These are phyloP conservation scores for Scalopus aquaticus DNA, from an alignment of 2,113 vertebrate species.

Conservation along the genomic window DNA sequence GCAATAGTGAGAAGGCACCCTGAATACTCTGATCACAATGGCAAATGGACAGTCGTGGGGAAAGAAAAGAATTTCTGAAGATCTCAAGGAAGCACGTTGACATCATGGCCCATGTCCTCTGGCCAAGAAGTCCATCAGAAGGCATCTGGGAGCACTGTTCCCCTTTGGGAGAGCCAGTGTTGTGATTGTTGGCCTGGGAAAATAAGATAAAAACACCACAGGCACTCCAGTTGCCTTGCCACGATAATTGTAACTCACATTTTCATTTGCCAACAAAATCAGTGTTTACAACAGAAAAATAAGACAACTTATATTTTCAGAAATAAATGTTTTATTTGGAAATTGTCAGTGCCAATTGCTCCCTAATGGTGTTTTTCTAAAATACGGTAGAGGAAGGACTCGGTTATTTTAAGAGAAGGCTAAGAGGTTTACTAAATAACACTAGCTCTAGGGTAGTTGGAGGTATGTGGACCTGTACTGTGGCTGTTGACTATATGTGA, in stretches of 20 bases:
- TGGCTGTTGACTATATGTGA: neutral
- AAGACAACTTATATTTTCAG: slow-evolving; percentile 58
- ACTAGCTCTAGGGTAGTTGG: neutral
- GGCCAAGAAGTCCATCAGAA: neutral
- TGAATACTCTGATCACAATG: accelerated
- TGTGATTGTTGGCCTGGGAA: neutral
- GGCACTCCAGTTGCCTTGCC: neutral
- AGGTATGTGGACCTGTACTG: neutral
- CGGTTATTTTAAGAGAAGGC: slow-evolving; percentile 49
- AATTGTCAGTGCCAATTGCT: slow-evolving; percentile 55
- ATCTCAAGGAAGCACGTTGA: neutral
- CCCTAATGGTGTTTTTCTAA: slow-evolving; percentile 52
- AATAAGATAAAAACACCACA: neutral
- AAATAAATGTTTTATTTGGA: slow-evolving; percentile 75
- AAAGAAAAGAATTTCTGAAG: neutral
- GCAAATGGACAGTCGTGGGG: neutral
- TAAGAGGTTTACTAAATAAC: neutral
- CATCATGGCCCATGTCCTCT: neutral
- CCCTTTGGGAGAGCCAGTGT: neutral
- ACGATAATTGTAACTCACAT: neutral
- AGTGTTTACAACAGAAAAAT: slow-evolving; percentile 53
- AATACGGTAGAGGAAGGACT: slow-evolving; percentile 6
- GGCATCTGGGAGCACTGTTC: neutral
- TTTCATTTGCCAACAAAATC: slow-evolving; percentile 38
- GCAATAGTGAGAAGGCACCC: neutral